Evolutionary conservation across 2,888 invertebrate genomes (phyloP).

Genomic region (Trimorus sp.): DNA sequence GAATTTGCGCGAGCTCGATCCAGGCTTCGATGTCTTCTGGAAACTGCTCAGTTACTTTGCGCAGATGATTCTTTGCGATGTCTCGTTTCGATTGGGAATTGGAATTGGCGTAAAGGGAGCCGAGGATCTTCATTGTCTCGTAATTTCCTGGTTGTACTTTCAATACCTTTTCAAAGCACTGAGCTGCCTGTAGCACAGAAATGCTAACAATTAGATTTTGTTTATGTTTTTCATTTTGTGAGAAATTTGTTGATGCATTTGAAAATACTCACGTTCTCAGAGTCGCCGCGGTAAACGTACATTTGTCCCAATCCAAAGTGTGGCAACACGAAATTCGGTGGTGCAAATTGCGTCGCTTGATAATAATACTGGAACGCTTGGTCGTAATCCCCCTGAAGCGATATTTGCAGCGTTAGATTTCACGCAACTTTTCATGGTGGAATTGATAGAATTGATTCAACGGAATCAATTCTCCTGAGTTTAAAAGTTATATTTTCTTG

Average conservation of each 20-base stretch:
- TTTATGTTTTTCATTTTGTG: too few species aligned
- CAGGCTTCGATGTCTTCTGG: conserved; percentile 99
- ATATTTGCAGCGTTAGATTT: neutral
- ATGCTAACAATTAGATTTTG: neutral
- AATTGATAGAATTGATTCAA: too few species aligned
- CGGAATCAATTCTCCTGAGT: too few species aligned
- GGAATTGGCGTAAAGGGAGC: conserved; percentile 96
- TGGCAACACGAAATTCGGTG: conserved; percentile 96
- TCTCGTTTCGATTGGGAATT: conserved; percentile 94
- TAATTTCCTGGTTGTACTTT: conserved; percentile 99
- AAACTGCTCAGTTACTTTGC: conserved; percentile 97
- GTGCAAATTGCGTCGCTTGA: conserved; percentile 99
- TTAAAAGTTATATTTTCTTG: too few species aligned
- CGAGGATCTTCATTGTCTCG: conserved; percentile 99
- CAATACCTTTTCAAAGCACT: conserved; percentile 99
- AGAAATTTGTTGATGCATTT: too few species aligned
- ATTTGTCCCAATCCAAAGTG: conserved; percentile 99
- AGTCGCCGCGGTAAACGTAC: conserved; percentile 98
- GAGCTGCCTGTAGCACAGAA: conserved; percentile 88
- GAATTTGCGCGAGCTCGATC: conserved; percentile 99
- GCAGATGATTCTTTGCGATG: conserved; percentile 95
- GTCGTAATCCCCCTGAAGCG: conserved; percentile 89
- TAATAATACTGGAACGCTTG: conserved; percentile 99
- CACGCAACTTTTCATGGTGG: neutral
- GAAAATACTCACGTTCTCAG: conserved; percentile 89